Evolutionary conservation across 2,888 invertebrate genomes (phyloP).

Genomic region (Drosophila conformis): DNA sequence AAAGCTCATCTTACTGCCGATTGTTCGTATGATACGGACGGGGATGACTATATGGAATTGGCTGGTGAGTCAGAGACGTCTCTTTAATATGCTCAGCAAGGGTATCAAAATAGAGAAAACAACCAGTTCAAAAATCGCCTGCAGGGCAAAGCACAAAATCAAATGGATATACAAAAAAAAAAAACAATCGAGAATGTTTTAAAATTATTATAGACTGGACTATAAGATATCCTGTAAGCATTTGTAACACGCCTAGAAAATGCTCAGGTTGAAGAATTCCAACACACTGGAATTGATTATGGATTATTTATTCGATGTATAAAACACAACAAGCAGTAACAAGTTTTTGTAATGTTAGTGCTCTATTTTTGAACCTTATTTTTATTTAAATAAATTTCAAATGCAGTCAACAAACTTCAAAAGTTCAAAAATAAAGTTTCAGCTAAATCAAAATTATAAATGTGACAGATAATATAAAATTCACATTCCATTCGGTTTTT

Average conservation of each 20-base stretch:
- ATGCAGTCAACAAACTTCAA: background rate
- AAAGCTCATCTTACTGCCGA: background rate
- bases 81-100: background rate
- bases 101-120: conserved; percentile 1
- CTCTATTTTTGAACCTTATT: background rate
- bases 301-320: background rate
- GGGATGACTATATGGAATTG: background rate
- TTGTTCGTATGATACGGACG: background rate
- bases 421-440: background rate
- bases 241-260: background rate
- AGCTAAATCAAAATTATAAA: background rate
- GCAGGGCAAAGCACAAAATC: conserved; percentile 36
- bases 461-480: background rate
- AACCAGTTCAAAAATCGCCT: conserved; percentile 48
- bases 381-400: background rate
- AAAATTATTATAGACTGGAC: background rate
- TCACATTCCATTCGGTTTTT: background rate
- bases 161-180: conserved; percentile 5
- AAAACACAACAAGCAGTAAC: background rate
- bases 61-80: background rate
- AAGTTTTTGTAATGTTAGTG: background rate
- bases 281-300: background rate
- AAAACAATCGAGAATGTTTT: background rate
- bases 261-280: background rate
- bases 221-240: background rate